These are phyloP conservation scores for Zaprionus lachaisei DNA, from an alignment of 1,140 invertebrate species.

Conservation along the genomic window DNA sequence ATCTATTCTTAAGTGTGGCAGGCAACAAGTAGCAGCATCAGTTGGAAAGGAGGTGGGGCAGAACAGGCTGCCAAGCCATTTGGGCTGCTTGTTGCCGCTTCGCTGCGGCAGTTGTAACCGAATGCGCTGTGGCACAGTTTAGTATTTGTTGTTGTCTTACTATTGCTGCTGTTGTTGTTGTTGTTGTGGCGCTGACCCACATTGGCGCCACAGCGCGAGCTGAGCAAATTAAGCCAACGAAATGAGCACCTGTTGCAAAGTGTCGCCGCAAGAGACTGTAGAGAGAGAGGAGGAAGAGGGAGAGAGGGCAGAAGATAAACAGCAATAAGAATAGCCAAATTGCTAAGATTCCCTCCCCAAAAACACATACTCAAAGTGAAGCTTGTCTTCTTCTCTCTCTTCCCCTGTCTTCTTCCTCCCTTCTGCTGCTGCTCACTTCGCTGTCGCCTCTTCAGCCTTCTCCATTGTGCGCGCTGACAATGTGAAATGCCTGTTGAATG, in stretches of 20 bases:
- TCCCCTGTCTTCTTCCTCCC: not conserved
- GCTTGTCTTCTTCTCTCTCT: not conserved
- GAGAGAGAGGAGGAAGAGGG: not conserved
- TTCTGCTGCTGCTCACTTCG: no score
- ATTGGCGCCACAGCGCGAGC: slow-evolving; percentile 13
- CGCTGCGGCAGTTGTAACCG: slow-evolving; percentile 40
- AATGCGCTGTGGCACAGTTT: slow-evolving; percentile 48
- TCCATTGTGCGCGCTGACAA: slow-evolving; percentile 31
- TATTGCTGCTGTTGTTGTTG: not conserved
- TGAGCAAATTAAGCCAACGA: slow-evolving; percentile 35
- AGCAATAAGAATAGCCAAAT: not conserved
- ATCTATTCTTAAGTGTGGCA: not conserved
- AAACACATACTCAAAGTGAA: not conserved
- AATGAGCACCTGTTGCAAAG: slow-evolving; percentile 42
- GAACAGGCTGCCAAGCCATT: not conserved
- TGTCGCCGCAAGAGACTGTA: not conserved
- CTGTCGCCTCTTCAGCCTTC: not conserved
- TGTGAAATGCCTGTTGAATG: slow-evolving; percentile 54
- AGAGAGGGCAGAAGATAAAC: not conserved
- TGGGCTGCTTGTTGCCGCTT: slow-evolving; percentile 37
- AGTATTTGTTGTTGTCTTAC: not conserved
- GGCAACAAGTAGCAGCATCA: not conserved
- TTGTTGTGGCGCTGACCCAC: slow-evolving; percentile 40
- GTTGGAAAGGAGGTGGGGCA: not conserved
- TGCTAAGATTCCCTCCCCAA: slow-evolving; percentile 2